Conservation (phyloP, 2,888 invertebrate species). For the Galeruca laticollis region DNA sequence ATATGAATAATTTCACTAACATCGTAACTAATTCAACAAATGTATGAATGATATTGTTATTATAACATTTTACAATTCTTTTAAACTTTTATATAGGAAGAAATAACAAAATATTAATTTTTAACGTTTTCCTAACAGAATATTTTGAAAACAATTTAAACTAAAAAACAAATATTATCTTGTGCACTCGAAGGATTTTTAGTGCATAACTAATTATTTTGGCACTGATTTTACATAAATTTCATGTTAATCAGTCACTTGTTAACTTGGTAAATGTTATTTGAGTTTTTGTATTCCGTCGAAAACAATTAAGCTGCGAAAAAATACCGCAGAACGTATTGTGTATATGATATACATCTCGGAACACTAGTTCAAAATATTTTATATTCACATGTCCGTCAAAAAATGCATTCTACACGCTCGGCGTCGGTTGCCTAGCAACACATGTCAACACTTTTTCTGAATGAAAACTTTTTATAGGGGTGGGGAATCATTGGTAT, state of each 20-base stretch:
- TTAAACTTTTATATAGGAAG: too few relatives aligned
- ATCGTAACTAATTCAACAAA: not conserved
- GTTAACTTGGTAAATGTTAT: not conserved
- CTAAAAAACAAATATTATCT: too few relatives aligned
- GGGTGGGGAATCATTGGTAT: constrained; percentile 65
- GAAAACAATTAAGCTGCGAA: not conserved
- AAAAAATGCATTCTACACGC: constrained; percentile 53
- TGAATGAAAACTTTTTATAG: constrained; percentile 73
- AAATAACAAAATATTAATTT: too few relatives aligned
- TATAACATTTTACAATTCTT: too few relatives aligned
- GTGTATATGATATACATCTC: constrained; percentile 8
- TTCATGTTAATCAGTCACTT: not conserved
- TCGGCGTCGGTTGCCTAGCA: constrained; percentile 62
- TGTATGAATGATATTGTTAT: too few relatives aligned
- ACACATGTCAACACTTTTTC: constrained; percentile 67
- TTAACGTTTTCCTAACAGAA: too few relatives aligned
- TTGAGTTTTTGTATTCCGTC: not conserved
- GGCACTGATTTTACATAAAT: not conserved
- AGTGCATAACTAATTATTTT: too few relatives aligned
- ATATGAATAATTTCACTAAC: not conserved
- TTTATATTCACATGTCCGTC: constrained; percentile 49
- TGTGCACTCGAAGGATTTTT: too few relatives aligned
- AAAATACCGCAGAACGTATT: not conserved
- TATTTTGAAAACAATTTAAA: too few relatives aligned
- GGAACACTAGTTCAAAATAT: constrained; percentile 27